These are phyloP conservation scores for Sesamia inferens DNA, from an alignment of 2,888 invertebrate genomes.

Conservation along the genomic window DNA sequence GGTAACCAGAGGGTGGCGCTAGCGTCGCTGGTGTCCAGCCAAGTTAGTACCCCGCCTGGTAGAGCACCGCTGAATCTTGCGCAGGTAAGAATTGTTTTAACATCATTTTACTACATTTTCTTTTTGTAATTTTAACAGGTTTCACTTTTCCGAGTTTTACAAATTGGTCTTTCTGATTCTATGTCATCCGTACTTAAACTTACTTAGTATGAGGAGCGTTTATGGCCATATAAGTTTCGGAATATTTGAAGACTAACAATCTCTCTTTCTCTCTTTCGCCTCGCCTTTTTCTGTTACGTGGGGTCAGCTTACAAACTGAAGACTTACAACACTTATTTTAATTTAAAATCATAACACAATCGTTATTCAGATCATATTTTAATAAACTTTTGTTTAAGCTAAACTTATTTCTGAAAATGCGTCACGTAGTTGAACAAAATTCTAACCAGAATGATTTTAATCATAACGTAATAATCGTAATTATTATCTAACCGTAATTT, in stretches of 20 bases:
- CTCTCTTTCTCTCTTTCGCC: too few species aligned
- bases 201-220: not conserved
- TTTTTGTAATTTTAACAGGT: not conserved
- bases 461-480: slow-evolving; percentile 39
- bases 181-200: too few species aligned
- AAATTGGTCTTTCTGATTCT: not conserved
- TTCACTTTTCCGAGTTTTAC: not conserved
- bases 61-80: slow-evolving; percentile 87
- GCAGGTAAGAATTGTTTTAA: slow-evolving; percentile 85
- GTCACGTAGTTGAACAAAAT: not conserved
- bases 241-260: not conserved
- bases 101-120: not conserved
- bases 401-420: not conserved
- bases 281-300: too few species aligned
- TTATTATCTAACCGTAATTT: slow-evolving; percentile 51
- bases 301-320: too few species aligned
- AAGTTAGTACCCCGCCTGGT: slow-evolving; percentile 89
- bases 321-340: not conserved
- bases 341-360: not conserved
- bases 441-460: not conserved
- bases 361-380: too few species aligned
- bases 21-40: slow-evolving; percentile 91
- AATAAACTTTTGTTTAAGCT: not conserved
- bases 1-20: slow-evolving; percentile 91
- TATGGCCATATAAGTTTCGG: not conserved